These are phyloP conservation scores for Hippocampus kuda DNA, from an alignment of 2,797 vertebrate genomes.

Conservation along the genomic window DNA sequence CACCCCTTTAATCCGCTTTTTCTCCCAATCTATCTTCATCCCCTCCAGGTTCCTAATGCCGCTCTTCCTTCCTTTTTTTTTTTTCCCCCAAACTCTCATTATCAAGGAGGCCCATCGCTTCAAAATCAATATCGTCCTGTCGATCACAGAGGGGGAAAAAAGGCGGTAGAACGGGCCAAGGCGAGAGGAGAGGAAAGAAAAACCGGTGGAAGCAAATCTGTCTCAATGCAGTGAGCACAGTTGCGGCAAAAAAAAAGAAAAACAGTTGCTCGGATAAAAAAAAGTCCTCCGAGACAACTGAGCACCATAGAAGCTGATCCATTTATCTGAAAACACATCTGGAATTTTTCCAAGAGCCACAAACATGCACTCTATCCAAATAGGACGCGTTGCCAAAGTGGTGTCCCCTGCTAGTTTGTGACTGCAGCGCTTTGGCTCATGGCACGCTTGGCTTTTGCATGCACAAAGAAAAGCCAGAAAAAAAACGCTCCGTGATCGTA, in stretches of 20 bases:
- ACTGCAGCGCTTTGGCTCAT: neutral
- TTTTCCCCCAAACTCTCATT: conserved; percentile 44
- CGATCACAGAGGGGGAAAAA: conserved; percentile 29
- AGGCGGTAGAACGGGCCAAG: conserved; percentile 3
- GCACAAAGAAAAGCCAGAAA: neutral
- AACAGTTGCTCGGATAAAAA: neutral
- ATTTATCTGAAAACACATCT: conserved; percentile 5
- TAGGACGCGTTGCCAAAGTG: neutral
- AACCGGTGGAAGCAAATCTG: neutral
- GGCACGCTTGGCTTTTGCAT: neutral
- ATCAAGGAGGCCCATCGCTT: conserved; percentile 50
- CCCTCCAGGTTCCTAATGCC: conserved; percentile 6
- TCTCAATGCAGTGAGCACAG: neutral
- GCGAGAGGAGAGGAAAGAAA: conserved; percentile 5
- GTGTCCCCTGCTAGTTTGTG: neutral
- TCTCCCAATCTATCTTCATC: conserved; percentile 36
- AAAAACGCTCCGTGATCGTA: neutral
- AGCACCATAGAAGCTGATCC: neutral
- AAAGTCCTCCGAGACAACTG: neutral
- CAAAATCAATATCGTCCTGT: conserved; percentile 55
- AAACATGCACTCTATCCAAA: neutral
- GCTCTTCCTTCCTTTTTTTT: conserved; percentile 23
- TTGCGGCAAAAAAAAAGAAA: neutral
- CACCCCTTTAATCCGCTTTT: conserved; percentile 44
- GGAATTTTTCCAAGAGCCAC: neutral